Conservation (phyloP, 2,888 invertebrate genomes). For the Hydrotaea cyrtoneurina region DNA sequence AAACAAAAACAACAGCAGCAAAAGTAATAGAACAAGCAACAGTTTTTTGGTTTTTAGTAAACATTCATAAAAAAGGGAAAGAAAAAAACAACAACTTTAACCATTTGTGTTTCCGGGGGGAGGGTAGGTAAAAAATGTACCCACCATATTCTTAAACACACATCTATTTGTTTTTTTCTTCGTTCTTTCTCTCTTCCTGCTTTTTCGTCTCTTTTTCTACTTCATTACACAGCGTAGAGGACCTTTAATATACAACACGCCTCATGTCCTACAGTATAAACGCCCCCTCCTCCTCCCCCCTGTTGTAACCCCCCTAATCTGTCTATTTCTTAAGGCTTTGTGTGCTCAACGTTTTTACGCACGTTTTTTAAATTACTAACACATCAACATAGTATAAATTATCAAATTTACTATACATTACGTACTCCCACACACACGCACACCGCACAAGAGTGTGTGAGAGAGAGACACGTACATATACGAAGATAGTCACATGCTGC, state of each 20-base stretch:
- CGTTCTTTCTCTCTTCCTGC: background rate
- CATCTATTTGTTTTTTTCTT: background rate
- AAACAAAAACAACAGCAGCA: background rate
- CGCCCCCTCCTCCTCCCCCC: background rate
- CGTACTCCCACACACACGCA: slow-evolving; percentile 1
- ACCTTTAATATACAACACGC: background rate
- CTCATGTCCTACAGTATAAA: background rate
- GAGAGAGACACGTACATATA: background rate
- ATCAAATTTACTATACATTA: slow-evolving; percentile 55
- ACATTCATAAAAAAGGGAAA: background rate
- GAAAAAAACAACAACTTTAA: background rate
- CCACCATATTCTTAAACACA: background rate
- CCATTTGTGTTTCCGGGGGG: background rate
- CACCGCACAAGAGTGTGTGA: background rate
- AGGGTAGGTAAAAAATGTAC: background rate
- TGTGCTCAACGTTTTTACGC: slow-evolving; percentile 56
- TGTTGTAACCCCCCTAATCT: too few species aligned
- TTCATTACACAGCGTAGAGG: background rate
- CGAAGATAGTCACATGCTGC: background rate
- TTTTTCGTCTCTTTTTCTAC: background rate
- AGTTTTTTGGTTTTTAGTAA: background rate
- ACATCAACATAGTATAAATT: slow-evolving; percentile 64
- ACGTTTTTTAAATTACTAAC: slow-evolving; percentile 67
- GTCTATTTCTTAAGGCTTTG: slow-evolving; percentile 34
- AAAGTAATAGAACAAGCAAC: background rate